Evolutionary conservation across 2,113 vertebrate species (phyloP).

Genomic region (Mirza zaza): DNA sequence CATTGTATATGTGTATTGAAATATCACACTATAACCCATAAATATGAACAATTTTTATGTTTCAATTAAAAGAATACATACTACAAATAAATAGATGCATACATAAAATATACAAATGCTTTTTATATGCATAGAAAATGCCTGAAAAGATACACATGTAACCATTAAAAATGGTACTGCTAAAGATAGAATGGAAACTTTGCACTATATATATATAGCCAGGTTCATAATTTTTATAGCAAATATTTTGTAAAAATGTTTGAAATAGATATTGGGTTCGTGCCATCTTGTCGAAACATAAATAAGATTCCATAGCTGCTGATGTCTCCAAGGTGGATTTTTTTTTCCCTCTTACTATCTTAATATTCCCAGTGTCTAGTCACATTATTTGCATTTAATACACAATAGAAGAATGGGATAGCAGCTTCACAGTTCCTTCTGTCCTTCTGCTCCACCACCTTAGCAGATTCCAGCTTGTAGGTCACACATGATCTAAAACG

Average conservation of each 20-base stretch:
- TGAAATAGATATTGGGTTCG: neutral
- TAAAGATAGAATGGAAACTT: neutral
- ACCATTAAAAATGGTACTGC: neutral
- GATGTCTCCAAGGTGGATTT: neutral
- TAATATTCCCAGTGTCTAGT: neutral
- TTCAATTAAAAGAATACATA: neutral
- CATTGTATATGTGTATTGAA: neutral
- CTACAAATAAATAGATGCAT: neutral
- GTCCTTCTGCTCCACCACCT: neutral
- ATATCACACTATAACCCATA: neutral
- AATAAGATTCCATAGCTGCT: neutral
- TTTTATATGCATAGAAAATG: neutral
- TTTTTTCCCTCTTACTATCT: neutral
- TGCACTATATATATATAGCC: neutral
- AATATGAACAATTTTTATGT: neutral
- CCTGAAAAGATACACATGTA: neutral
- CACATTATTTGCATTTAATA: neutral
- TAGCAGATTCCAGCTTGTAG: neutral
- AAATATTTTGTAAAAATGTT: neutral
- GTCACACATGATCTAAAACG: fast-evolving
- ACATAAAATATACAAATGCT: neutral
- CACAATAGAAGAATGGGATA: fast-evolving
- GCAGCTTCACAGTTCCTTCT: neutral
- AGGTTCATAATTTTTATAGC: neutral
- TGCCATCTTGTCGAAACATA: neutral